phyloP scores from a whole-genome alignment of 2,888 invertebrate genomes.

The Andrena hattorfiana region DNA sequence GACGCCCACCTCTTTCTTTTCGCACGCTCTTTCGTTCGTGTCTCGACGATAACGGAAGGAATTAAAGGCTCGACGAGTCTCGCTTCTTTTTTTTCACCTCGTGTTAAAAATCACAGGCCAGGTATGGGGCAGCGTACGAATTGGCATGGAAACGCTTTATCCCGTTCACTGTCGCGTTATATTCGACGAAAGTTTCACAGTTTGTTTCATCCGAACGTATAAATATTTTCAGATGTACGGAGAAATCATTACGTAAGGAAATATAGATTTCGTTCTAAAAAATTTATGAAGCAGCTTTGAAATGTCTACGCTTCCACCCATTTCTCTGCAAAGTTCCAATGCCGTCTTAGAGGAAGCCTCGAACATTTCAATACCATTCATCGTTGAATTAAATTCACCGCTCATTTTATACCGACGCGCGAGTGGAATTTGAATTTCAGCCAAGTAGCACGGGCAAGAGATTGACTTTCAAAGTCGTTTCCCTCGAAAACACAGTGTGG shows the following conservation, averaged over 20 bases:
- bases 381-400: no score
- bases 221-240: no score
- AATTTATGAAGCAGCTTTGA: background rate
- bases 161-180: background rate
- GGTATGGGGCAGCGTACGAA: slow-evolving; percentile 1
- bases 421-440: no score
- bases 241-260: no score
- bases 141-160: background rate
- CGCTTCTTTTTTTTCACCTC: background rate
- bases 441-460: no score
- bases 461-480: no score
- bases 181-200: background rate
- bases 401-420: no score
- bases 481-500: no score
- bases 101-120: slow-evolving; percentile 32
- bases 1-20: slow-evolving; percentile 3
- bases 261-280: background rate
- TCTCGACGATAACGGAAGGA: slow-evolving; percentile 44
- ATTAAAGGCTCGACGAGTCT: slow-evolving; percentile 33
- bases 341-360: no score
- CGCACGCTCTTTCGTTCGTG: slow-evolving; percentile 21
- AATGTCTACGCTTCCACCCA: no score
- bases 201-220: background rate
- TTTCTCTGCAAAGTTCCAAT: no score
- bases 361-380: no score